A percentile compares a stretch with the other conserved stretches of the same genome.
These are phyloP conservation scores for Tigriopus japonicus DNA, from an alignment of 1,140 invertebrate species.

Conservation along the genomic window DNA sequence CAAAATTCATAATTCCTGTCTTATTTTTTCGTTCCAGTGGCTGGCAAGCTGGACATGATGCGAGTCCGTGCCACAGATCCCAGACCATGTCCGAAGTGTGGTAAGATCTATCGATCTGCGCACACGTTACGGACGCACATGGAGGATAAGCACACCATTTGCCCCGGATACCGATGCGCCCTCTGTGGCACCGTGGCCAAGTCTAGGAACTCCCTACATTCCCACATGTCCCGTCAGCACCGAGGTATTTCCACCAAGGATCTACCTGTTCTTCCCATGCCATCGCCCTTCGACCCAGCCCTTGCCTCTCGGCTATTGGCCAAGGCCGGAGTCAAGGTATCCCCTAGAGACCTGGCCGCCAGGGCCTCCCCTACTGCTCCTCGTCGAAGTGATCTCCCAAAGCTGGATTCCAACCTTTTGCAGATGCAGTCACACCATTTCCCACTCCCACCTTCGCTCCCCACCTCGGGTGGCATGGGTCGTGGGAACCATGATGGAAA, in stretches of 20 bases:
- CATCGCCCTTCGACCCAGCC: slow-evolving; percentile 68
- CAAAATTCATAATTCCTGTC: neutral
- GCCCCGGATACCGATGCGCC: slow-evolving; percentile 72
- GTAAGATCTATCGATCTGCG: slow-evolving; percentile 74
- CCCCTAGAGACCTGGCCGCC: slow-evolving; percentile 54
- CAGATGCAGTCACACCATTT: slow-evolving; percentile 9
- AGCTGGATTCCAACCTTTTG: slow-evolving; percentile 9
- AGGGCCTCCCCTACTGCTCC: slow-evolving; percentile 61
- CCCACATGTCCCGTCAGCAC: slow-evolving; percentile 77
- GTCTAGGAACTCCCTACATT: slow-evolving; percentile 68
- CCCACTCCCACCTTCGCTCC: slow-evolving; percentile 8
- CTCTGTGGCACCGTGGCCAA: slow-evolving; percentile 78
- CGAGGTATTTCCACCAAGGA: slow-evolving; percentile 79
- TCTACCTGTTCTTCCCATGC: slow-evolving; percentile 71
- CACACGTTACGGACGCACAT: slow-evolving; percentile 72
- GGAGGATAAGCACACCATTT: slow-evolving; percentile 78
- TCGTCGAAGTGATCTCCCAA: slow-evolving; percentile 23
- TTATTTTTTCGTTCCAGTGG: slow-evolving; percentile 16
- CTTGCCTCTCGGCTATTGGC: slow-evolving; percentile 53
- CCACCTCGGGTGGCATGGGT: neutral
- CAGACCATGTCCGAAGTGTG: slow-evolving; percentile 71
- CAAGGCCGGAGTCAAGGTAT: slow-evolving; percentile 64
- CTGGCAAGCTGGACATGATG: slow-evolving; percentile 53
- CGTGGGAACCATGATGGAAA: neutral
- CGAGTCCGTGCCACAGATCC: slow-evolving; percentile 73